These are phyloP conservation scores for Athrips mouffetella DNA, from an alignment of 2,888 invertebrate genomes.

Conservation along the genomic window DNA sequence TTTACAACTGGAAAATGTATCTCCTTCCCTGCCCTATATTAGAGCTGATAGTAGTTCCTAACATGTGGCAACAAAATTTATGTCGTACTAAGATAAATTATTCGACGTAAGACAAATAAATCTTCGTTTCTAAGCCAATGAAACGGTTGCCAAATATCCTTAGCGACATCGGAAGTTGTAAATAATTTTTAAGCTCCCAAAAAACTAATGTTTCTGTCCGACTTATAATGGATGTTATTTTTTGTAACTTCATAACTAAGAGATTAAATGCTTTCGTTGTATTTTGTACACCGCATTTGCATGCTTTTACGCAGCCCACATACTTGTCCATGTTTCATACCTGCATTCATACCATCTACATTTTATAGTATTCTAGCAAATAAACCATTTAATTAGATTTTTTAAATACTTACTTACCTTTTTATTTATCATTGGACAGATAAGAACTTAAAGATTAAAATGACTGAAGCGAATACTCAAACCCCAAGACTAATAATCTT, in stretches of 20 bases:
- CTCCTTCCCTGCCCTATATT: not conserved
- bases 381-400: no score
- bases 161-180: constrained; percentile 4
- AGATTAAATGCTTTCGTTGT: no score
- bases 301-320: no score
- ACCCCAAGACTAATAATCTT: no score
- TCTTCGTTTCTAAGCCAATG: not conserved
- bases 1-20: constrained; percentile 2
- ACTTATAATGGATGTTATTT: not conserved
- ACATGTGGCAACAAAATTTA: constrained; percentile 4
- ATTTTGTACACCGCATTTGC: no score
- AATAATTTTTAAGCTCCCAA: not conserved
- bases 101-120: constrained; percentile 1
- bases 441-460: no score
- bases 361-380: no score
- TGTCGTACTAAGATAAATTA: constrained; percentile 5
- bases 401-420: no score
- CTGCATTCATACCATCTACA: no score
- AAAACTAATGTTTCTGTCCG: not conserved
- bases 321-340: no score
- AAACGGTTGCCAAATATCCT: constrained; percentile 3
- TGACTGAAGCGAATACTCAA: no score
- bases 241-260: not conserved
- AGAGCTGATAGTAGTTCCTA: not conserved
- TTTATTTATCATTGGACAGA: no score